Conservation (phyloP, 1,140 invertebrate species). For the Megalonaias nervosa region DNA sequence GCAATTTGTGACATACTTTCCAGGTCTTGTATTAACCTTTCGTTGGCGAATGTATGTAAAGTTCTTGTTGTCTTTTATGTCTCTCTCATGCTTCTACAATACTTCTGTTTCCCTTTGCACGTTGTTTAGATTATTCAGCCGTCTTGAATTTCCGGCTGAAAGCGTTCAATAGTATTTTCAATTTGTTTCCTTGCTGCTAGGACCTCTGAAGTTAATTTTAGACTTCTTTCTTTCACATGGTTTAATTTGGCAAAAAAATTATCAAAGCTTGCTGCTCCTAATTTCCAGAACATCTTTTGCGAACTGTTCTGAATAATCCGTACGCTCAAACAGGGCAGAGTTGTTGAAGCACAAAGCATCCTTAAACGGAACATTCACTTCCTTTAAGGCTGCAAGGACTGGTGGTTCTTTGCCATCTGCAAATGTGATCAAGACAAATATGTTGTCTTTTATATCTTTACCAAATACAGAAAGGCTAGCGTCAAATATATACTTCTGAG, state of each 20-base stretch:
- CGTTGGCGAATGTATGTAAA: not conserved
- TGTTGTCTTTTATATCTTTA: conserved; percentile 43
- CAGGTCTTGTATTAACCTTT: not conserved
- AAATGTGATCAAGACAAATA: conserved; percentile 44
- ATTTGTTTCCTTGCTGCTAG: not conserved
- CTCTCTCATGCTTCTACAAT: not conserved
- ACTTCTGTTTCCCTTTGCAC: not conserved
- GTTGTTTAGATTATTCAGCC: not conserved
- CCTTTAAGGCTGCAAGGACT: conserved; percentile 16
- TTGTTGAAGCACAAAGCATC: conserved; percentile 38
- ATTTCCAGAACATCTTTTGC: conserved; percentile 1
- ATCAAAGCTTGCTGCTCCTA: conserved; percentile 1
- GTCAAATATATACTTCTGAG: conserved; percentile 42
- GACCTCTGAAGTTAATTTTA: too few relatives aligned
- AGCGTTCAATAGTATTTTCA: not conserved
- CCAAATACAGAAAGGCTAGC: conserved; percentile 46
- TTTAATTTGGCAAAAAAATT: not conserved
- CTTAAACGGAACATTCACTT: not conserved
- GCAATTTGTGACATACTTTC: not conserved
- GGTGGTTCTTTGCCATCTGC: conserved; percentile 31
- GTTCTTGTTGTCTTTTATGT: not conserved
- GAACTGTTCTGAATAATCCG: not conserved
- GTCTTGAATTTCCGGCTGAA: not conserved
- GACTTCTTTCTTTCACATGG: not conserved
- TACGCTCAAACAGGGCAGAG: conserved; percentile 33